phyloP scores from a whole-genome alignment of 2,113 vertebrate species.

The Lepisosteus oculatus region DNA sequence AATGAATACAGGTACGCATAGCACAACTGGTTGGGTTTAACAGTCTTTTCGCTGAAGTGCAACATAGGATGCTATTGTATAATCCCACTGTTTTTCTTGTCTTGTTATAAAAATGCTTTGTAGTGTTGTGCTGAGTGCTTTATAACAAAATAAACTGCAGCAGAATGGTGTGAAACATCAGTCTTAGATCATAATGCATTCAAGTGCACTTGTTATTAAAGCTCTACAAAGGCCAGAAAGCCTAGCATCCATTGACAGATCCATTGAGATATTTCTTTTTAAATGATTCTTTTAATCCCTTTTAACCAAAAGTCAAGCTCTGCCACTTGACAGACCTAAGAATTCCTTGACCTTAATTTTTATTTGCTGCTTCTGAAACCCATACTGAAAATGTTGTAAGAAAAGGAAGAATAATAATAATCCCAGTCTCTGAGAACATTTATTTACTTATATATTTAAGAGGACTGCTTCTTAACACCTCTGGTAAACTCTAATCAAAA shows the following conservation, averaged over 20 bases:
- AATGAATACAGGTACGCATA: slow-evolving; percentile 65
- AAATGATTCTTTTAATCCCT: slow-evolving; percentile 12
- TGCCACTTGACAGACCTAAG: slow-evolving; percentile 13
- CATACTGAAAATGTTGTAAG: not conserved
- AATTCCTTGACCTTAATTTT: slow-evolving; percentile 21
- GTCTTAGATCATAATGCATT: not conserved
- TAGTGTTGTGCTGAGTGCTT: not conserved
- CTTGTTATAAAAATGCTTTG: not conserved
- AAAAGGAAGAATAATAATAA: no score
- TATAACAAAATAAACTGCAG: no score
- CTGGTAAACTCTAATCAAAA: no score
- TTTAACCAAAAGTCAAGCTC: slow-evolving; percentile 18
- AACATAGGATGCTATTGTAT: slow-evolving; percentile 11
- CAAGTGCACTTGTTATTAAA: not conserved
- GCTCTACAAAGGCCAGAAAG: not conserved
- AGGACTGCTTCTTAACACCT: no score
- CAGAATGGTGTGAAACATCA: no score
- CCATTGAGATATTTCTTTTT: slow-evolving; percentile 14
- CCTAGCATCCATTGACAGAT: not conserved
- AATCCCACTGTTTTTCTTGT: slow-evolving; percentile 11
- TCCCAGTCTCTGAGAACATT: no score
- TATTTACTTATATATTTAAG: no score
- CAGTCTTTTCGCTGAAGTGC: slow-evolving; percentile 39
- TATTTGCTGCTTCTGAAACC: slow-evolving; percentile 17
- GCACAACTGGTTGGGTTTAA: slow-evolving; percentile 45